Base-by-base conservation (phyloP, 2,113 vertebrate genomes). In the Anser cygnoides region DNA sequence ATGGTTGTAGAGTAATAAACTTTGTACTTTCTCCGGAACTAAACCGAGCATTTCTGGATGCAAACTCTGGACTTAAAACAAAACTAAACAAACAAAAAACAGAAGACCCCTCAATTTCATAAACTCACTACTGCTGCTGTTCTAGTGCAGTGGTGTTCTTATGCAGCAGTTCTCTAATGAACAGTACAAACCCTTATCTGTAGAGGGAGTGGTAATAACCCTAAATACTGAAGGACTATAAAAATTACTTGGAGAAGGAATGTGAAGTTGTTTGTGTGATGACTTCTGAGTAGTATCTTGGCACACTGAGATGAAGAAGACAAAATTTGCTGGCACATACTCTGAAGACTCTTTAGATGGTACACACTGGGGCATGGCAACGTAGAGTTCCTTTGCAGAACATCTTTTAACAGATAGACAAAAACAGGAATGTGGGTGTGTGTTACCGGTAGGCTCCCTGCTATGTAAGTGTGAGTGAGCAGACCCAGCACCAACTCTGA, bases 371-470 rank as follows among this genome's bases (percentile, higher is more conserved):
- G 21, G 9, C 83, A 21, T n/a, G 65, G 54, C 49, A 66, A 3
- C 23, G 25, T 12, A 49, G 35, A 54, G 7, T 83, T 91, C 29
- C 9, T 65, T 83, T 84, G 50, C 7, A 77, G 19, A 59, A 16
- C 5, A 0, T 39, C 17, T 85, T 90, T 43, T 86, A n/a, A 31
- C 6, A 46, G 43, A 19, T 46, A 25, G 49, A n/a, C 13, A 84
- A 50, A 57, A 4, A 8, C 8, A 4, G 8, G 63, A 88, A 35
- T 49, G 25, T 44, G 76, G 16, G 10, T 52, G 7, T 18, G 9
- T 65, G 19, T 58, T 66, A 20, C 31, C 86, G n/a, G 2, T 81
- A n/a, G 44, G 1, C 21, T 46, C 0, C 0, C 11, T 39, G 3
- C 13, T 73, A 13, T 77, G 11, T 77, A 17, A 75, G 31, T 35